Evolutionary conservation across 2,113 vertebrate genomes (phyloP).

Genomic region (Asarcornis scutulata): DNA sequence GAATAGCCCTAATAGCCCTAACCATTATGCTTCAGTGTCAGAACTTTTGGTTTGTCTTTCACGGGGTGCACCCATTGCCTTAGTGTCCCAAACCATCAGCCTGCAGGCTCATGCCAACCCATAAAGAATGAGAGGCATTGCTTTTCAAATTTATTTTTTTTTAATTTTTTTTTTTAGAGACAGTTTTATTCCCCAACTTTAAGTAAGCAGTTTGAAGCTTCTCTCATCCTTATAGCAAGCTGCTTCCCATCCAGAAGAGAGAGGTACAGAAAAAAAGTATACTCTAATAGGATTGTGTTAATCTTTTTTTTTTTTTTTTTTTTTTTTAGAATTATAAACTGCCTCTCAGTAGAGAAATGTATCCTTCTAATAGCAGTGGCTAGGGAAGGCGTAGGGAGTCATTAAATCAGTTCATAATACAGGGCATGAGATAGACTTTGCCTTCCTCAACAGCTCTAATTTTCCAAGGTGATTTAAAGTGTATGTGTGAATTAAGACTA

Average conservation of each 20-base stretch:
- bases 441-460: not conserved
- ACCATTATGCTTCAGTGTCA: not conserved
- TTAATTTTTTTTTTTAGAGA: slow-evolving; percentile 17
- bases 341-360: not conserved
- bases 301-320: accelerated
- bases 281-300: not conserved
- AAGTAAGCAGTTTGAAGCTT: not conserved
- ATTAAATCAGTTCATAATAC: not conserved
- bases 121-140: slow-evolving; percentile 21
- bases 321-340: not conserved
- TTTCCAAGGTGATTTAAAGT: not conserved
- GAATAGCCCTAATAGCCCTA: not conserved
- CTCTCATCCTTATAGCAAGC: not conserved
- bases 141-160: slow-evolving; percentile 22
- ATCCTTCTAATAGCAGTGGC: not conserved
- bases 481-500: not conserved
- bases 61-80: not conserved
- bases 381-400: not conserved
- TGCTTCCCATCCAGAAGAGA: not conserved
- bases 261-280: not conserved
- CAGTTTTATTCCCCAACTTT: not conserved
- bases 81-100: not conserved
- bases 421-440: not conserved
- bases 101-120: not conserved
- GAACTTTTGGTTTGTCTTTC: not conserved